Evolutionary conservation across 2,113 vertebrate species (phyloP), one percentile per base, ranked within the genome.

Genomic region (Callorhinus ursinus): DNA sequence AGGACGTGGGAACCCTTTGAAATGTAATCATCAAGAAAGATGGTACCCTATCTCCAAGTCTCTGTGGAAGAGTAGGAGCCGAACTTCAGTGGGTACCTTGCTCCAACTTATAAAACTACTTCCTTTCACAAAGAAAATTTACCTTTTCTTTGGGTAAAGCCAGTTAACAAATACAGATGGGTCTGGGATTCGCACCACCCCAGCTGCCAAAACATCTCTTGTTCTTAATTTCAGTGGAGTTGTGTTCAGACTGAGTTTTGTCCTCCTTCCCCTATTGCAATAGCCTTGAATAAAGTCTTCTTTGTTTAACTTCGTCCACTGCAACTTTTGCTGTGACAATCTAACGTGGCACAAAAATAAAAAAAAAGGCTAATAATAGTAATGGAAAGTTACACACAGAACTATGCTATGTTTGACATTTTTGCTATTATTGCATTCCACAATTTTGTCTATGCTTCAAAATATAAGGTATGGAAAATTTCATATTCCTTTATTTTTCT

Each of bases 61-160:
- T 81, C 21, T 77, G 4, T 14, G 4, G 53, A 53, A 53, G 31
- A 0, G 2, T 1, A 61, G n/a, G 15, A 31, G 13, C 7, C 5
- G 28, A 33, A 12, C 8, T 16, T 46, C 16, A 39, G 21, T 19
- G 24, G 2, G 1, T 3, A 18, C 1, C 3, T 28, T 65, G 21
- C 4, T n/a, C 18, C 21, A 55, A 85, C 4, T 39, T 59, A 10
- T 69, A 59, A 93, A 95, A 24, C 0, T 82, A 26, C 12, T 1
- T 72, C 6, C 13, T 89, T 3, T 55, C 49, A 55, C 7, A 21
- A 67, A 69, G 89, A 74, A 59, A 49, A 11, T 53, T 12, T 18
- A 39, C 5, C 67, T 77, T 22, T 49, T 8, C 5, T 59, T 36
- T 71, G 28, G 6, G 3, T 19, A 90, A 88, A 15, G 0, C 1